phyloP scores from a whole-genome alignment of 2,113 vertebrate genomes.

The Barnardius zonarius region DNA sequence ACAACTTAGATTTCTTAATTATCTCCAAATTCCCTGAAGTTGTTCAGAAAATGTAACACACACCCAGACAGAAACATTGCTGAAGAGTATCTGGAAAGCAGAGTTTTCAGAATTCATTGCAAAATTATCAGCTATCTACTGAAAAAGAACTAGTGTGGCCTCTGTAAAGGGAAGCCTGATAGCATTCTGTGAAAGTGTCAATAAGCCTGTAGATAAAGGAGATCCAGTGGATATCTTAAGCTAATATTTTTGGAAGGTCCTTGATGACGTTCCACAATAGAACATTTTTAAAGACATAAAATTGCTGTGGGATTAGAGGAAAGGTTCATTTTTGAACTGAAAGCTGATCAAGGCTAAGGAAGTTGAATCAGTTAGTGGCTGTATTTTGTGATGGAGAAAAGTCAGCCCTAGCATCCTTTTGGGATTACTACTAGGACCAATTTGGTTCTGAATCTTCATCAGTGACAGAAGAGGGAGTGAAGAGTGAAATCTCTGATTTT shows the following conservation, averaged over 20 bases:
- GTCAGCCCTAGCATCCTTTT: background rate
- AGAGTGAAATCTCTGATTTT: background rate
- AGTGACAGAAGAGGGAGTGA: background rate
- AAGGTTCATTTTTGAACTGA: background rate
- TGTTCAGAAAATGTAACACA: background rate
- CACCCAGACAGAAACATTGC: background rate
- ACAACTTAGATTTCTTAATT: background rate
- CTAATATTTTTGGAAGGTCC: background rate
- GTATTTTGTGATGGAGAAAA: background rate
- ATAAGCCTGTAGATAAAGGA: background rate
- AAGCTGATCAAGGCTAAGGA: background rate
- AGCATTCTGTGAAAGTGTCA: background rate
- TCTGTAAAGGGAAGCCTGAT: background rate
- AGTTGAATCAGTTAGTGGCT: background rate
- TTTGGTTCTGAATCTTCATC: background rate
- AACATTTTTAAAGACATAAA: background rate
- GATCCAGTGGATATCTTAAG: background rate
- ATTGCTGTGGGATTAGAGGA: background rate
- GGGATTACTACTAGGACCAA: background rate
- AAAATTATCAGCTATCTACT: background rate
- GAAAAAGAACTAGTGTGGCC: background rate
- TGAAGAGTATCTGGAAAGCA: background rate
- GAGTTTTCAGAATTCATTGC: background rate
- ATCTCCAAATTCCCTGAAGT: background rate
- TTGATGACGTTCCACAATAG: background rate